Base-by-base conservation (phyloP, 1,140 invertebrate species). In the Melipona quadrifasciata region DNA sequence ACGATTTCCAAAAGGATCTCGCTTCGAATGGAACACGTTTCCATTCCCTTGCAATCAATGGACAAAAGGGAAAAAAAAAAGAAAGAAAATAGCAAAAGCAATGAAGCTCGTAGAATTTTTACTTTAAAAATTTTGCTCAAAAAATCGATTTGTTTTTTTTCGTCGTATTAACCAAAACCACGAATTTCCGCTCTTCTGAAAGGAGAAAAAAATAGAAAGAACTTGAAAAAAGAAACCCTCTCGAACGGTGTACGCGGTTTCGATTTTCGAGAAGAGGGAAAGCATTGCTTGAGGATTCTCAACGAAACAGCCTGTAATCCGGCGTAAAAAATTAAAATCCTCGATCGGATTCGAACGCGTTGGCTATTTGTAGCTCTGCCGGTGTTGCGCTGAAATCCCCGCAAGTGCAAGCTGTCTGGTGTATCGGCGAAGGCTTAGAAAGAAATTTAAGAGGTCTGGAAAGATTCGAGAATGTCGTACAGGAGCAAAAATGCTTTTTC, bases 391-490 rank as follows among this genome's bases (percentile, higher is more conserved):
- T 19, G 47, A 53, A 53, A 64, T 64, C 57, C 70, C 19, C 24
- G 16, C 24, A 27, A 65, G 39, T 24, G 17, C 78, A 10, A 27
- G 21, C n/a, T 31, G 47, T 53, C 19, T 1, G 79, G n/a, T 27
- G n/a, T 72, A 31, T 73, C 53, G 68, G 8, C 19, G 10, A 70
- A 39, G 55, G 79, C 55, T 72, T 21, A 72, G 68, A 58, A 80
- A 73, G 72, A 73, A 80, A 80, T 80, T 80, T 80, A 58, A 31
- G 55, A 71, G 55, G 4, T 19, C 2, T 47, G 39, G 8, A 8
- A 8, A 6, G 53, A 71, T 61, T 61, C 53, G 24, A 70, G 53
- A 47, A 21, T 6, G 31, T 31, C 19, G 55, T 21, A 58, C 21
- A 3, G 51, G 14, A 8, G 24, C 27, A 2, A 34, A 39, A 27